A percentile compares a stretch with the other conserved stretches of the same genome.
phyloP scores from a whole-genome alignment of 2,113 vertebrate genomes.

The Vanacampus margaritifer region DNA sequence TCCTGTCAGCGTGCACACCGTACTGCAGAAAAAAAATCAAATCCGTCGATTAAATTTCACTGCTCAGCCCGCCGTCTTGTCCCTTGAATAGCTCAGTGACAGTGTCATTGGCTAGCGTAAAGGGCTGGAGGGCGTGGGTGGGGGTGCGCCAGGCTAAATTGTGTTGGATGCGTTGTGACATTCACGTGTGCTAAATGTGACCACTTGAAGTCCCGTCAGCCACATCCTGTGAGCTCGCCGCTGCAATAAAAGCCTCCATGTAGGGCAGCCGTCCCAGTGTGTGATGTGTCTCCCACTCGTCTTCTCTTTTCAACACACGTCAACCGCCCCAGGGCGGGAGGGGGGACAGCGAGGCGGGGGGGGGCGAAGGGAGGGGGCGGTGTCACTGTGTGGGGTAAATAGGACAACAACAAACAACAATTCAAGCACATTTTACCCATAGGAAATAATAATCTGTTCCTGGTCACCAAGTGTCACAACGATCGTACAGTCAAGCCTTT shows the following conservation, averaged over 20 bases:
- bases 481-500: background rate
- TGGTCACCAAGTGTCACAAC: background rate
- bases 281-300: background rate
- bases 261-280: background rate
- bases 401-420: background rate
- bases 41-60: too few species aligned
- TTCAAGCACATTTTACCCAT: background rate
- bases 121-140: background rate
- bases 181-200: constrained; percentile 15
- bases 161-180: constrained; percentile 8
- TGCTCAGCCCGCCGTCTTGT: background rate
- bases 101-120: background rate
- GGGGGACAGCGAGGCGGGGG: background rate
- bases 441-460: background rate
- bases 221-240: background rate
- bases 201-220: constrained; percentile 11
- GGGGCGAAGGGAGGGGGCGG: background rate
- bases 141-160: background rate
- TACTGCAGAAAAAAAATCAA: too few species aligned
- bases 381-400: constrained; percentile 1
- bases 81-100: background rate
- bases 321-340: background rate
- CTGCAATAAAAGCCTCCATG: constrained; percentile 6
- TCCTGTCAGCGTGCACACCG: too few species aligned
- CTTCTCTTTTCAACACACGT: constrained; percentile 5